These are phyloP conservation scores for Petromus typicus DNA, from an alignment of 2,113 vertebrate species.

Conservation along the genomic window DNA sequence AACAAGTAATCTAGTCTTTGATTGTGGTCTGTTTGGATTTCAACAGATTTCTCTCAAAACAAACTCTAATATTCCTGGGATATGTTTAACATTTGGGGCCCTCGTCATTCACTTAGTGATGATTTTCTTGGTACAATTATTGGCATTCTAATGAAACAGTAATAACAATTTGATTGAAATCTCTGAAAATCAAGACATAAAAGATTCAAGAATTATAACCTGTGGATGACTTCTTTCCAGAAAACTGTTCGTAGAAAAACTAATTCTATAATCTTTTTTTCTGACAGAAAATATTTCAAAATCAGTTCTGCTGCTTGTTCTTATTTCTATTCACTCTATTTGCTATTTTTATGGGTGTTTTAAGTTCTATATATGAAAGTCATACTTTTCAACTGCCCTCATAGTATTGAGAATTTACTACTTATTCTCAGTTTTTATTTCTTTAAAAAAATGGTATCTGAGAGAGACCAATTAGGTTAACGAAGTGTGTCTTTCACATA, in stretches of 20 bases:
- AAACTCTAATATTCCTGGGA: background rate
- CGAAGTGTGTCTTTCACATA: background rate
- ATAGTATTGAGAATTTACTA: background rate
- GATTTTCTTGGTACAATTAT: background rate
- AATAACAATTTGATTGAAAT: background rate
- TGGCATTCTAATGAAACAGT: background rate
- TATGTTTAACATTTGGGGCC: background rate
- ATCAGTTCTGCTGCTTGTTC: background rate
- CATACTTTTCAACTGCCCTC: background rate
- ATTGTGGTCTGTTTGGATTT: background rate
- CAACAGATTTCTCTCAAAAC: background rate
- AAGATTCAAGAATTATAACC: background rate
- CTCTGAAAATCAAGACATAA: background rate
- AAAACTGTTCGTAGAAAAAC: background rate
- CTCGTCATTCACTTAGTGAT: background rate
- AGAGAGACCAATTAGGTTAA: slow-evolving; percentile 28
- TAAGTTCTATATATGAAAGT: background rate
- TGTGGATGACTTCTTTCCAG: background rate
- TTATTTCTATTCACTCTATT: slow-evolving; percentile 7
- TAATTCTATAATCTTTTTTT: slow-evolving; percentile 31
- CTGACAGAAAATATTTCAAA: slow-evolving; percentile 43
- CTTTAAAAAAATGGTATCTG: background rate
- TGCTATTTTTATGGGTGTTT: background rate
- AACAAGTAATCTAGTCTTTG: background rate
- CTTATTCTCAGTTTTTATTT: slow-evolving; percentile 21